Evolutionary conservation across 2,797 vertebrate species (phyloP).

Genomic region (Otolemur crassicaudatus): DNA sequence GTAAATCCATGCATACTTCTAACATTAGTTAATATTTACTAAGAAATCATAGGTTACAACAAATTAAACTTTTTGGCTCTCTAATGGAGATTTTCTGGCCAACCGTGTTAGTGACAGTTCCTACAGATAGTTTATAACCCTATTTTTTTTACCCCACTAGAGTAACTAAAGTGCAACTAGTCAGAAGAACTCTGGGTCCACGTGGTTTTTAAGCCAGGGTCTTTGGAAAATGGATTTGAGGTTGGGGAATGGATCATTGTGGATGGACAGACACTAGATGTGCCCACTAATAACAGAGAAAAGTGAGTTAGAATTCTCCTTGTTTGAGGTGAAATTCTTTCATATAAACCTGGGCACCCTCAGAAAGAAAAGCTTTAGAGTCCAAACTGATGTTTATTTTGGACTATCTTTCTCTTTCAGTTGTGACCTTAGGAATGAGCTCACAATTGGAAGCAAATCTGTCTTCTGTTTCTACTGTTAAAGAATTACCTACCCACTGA

Average conservation of each 20-base stretch:
- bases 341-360: slow-evolving; percentile 88
- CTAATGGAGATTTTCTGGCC: slow-evolving; percentile 62
- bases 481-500: slow-evolving; percentile 88
- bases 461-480: slow-evolving; percentile 90
- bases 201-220: slow-evolving; percentile 62
- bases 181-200: background rate
- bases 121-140: slow-evolving; percentile 77
- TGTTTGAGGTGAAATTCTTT: slow-evolving; percentile 87
- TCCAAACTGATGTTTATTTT: slow-evolving; percentile 90
- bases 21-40: slow-evolving; percentile 78
- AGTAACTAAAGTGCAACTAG: slow-evolving; percentile 51
- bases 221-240: slow-evolving; percentile 57
- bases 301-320: slow-evolving; percentile 74
- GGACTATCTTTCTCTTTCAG: slow-evolving; percentile 85
- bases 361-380: slow-evolving; percentile 87
- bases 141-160: slow-evolving; percentile 34
- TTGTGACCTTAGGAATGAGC: slow-evolving; percentile 90
- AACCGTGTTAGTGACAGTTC: slow-evolving; percentile 66
- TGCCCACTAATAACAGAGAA: slow-evolving; percentile 59
- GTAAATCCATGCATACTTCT: slow-evolving; percentile 71
- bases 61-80: slow-evolving; percentile 79
- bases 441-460: slow-evolving; percentile 89
- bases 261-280: slow-evolving; percentile 55
- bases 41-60: slow-evolving; percentile 81
- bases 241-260: slow-evolving; percentile 18